Evolutionary conservation across 2,113 vertebrate species (phyloP).

Genomic region (Pterocles orientalis): DNA sequence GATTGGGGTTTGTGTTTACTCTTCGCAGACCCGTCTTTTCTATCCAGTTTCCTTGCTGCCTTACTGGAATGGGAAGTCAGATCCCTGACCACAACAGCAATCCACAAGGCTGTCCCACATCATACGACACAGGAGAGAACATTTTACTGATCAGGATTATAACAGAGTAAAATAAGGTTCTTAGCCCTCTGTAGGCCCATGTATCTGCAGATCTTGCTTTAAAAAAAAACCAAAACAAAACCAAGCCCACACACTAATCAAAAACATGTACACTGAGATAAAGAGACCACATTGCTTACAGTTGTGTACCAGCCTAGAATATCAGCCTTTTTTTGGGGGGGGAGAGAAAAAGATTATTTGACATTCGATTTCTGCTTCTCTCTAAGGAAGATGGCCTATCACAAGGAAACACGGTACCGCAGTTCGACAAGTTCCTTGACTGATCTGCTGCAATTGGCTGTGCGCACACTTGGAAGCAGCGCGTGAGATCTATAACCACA

Average conservation of each 20-base stretch:
- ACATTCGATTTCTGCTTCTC: neutral
- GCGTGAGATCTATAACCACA: accelerated
- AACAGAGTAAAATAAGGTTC: neutral
- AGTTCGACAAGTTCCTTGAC: neutral
- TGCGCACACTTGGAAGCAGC: neutral
- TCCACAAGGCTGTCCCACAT: neutral
- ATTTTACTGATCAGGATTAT: neutral
- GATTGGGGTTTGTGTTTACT: neutral
- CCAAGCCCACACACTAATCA: neutral
- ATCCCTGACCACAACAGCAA: neutral
- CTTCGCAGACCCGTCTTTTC: neutral
- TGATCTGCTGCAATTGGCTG: neutral
- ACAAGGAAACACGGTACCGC: neutral
- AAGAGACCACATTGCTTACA: neutral
- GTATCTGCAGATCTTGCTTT: neutral
- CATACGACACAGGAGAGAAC: neutral
- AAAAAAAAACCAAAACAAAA: neutral
- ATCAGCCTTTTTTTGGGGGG: neutral
- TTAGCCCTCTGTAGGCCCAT: neutral
- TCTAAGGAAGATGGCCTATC: neutral
- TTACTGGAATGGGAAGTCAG: neutral
- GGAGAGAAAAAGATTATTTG: neutral
- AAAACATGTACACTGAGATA: neutral
- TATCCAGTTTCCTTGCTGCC: neutral
- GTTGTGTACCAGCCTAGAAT: neutral